Evolutionary conservation across 2,797 vertebrate genomes (phyloP).

Genomic region (Crocidura indochinensis): DNA sequence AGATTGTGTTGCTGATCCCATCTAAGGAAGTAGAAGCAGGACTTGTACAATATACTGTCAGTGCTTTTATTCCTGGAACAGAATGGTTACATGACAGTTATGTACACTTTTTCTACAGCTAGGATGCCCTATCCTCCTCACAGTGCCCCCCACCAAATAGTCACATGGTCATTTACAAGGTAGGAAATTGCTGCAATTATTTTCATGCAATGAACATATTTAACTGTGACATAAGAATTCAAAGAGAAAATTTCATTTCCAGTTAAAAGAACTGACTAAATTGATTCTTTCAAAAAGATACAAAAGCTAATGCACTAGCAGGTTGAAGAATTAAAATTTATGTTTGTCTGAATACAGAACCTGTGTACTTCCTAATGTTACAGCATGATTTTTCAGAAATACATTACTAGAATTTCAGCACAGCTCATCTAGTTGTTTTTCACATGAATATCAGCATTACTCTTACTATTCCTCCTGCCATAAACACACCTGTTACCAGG

Average conservation of each 20-base stretch:
- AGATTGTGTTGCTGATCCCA: background rate
- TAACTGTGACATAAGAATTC: no score
- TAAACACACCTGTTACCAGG: background rate
- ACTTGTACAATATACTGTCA: accelerated
- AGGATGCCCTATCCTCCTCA: background rate
- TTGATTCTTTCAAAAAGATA: background rate
- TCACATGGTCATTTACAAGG: background rate
- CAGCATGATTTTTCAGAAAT: background rate
- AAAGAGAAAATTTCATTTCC: no score
- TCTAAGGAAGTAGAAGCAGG: background rate
- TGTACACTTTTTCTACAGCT: background rate
- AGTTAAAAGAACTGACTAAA: no score
- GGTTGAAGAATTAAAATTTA: background rate
- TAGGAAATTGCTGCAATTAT: background rate
- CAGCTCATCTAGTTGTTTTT: background rate
- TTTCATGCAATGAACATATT: no score
- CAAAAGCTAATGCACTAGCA: background rate
- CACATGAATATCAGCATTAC: background rate
- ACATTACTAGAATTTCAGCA: background rate
- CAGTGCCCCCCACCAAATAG: background rate
- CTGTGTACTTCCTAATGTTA: background rate
- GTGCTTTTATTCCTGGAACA: background rate
- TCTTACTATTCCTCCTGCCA: background rate
- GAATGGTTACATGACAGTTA: accelerated
- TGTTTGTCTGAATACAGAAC: background rate